Evolutionary conservation across 2,797 vertebrate genomes (phyloP).

Genomic region (Percopsis omiscomaycus): DNA sequence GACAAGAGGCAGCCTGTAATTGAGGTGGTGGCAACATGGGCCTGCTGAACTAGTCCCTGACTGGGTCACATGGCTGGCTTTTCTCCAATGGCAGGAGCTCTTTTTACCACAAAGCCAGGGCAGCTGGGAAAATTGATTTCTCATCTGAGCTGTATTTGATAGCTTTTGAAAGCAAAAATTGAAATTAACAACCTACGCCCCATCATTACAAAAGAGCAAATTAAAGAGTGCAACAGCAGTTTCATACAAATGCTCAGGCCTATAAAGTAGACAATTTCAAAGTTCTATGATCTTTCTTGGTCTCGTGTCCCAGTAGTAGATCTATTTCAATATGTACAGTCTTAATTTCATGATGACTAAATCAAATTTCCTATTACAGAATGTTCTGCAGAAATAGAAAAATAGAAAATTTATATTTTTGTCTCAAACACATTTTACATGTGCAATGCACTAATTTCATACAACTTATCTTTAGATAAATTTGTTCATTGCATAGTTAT

Average conservation of each 20-base stretch:
- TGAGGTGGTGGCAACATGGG: constrained; percentile 95
- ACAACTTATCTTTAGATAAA: too few species aligned
- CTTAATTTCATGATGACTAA: background rate
- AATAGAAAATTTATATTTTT: too few species aligned
- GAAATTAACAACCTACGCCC: constrained; percentile 87
- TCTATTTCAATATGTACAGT: constrained; percentile 2
- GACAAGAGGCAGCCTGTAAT: constrained; percentile 99
- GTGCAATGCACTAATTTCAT: too few species aligned
- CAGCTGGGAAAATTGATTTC: constrained; percentile 99
- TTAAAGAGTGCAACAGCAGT: constrained; percentile 90
- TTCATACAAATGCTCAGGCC: constrained; percentile 85
- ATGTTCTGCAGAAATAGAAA: background rate
- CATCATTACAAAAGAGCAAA: constrained; percentile 98
- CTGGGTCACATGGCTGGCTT: constrained; percentile 84
- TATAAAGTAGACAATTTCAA: constrained; percentile 89
- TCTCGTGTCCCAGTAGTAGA: constrained; percentile 13
- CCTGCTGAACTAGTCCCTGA: constrained; percentile 98
- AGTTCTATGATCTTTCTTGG: constrained; percentile 69
- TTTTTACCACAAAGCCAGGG: constrained; percentile 91
- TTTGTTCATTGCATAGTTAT: too few species aligned
- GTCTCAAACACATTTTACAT: background rate
- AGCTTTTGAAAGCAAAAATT: constrained; percentile 89
- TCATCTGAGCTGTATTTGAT: constrained; percentile 99
- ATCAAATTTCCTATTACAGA: background rate
- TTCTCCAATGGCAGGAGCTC: constrained; percentile 83